These are phyloP conservation scores for Eupithecia subumbrata DNA, from an alignment of 2,888 invertebrate species.

Conservation along the genomic window DNA sequence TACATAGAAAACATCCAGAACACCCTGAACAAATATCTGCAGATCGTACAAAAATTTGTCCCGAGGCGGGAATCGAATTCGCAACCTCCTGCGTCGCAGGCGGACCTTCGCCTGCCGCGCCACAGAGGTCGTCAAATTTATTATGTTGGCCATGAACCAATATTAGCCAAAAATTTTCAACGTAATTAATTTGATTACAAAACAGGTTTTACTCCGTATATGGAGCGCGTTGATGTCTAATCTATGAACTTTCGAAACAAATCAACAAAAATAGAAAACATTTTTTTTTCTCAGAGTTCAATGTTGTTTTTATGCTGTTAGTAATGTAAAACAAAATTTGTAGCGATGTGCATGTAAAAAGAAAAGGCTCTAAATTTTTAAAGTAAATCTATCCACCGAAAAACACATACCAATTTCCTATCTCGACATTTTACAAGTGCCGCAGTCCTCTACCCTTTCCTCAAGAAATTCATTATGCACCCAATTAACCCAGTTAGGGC, in stretches of 20 bases:
- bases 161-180: background rate
- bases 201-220: constrained; percentile 8
- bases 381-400: background rate
- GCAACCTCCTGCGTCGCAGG: too few relatives aligned
- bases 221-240: constrained; percentile 14
- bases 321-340: background rate
- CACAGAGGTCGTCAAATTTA: too few relatives aligned
- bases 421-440: constrained; percentile 7
- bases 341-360: background rate
- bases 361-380: background rate
- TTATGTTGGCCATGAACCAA: background rate
- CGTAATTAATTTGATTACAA: background rate
- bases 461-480: constrained; percentile 54
- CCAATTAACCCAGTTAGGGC: constrained; percentile 59
- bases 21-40: too few relatives aligned
- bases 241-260: background rate
- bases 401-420: background rate
- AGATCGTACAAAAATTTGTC: too few relatives aligned
- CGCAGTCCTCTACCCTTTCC: constrained; percentile 17
- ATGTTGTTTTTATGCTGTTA: background rate
- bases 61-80: too few relatives aligned
- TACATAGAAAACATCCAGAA: too few relatives aligned
- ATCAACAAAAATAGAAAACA: background rate
- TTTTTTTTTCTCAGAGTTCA: background rate
- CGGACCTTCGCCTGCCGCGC: too few relatives aligned